Percentiles rank a stretch among this genome's conserved stretches.
phyloP scores from a whole-genome alignment of 1,140 invertebrate species.

The Anthonomus grandis region DNA sequence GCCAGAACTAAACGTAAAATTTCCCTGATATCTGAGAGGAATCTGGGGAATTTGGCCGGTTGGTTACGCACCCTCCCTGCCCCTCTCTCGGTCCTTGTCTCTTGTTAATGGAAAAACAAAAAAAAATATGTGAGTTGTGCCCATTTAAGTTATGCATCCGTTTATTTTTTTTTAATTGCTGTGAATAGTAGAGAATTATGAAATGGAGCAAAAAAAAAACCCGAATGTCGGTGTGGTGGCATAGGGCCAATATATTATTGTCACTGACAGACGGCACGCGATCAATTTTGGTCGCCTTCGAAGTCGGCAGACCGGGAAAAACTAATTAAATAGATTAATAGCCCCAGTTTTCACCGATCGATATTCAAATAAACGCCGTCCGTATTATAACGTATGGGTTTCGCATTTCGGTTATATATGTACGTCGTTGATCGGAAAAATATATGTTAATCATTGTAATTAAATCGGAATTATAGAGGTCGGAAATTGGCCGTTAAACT shows the following conservation, averaged over 20 bases:
- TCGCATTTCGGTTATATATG: conserved; percentile 2
- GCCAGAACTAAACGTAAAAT: no score
- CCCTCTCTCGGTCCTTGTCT: no score
- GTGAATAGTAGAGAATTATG: no score
- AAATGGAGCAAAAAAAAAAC: no score
- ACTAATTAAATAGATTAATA: conserved; percentile 47
- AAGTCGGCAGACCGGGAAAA: conserved; percentile 39
- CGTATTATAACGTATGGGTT: conserved; percentile 34
- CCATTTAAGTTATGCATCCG: no score
- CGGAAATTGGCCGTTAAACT: neutral
- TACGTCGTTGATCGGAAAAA: conserved; percentile 21
- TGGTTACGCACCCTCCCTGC: no score
- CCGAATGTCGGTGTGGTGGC: no score
- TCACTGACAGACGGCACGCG: conserved; percentile 41
- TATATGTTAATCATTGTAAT: conserved; percentile 21
- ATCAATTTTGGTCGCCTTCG: conserved; percentile 42
- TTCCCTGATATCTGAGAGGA: no score
- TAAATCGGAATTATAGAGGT: conserved; percentile 11
- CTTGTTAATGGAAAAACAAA: no score
- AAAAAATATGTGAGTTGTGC: no score
- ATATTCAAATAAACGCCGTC: conserved; percentile 40
- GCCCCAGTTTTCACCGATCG: conserved; percentile 33
- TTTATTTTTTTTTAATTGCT: no score
- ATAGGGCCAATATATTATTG: conserved; percentile 43
- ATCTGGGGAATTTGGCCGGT: no score